Evolutionary conservation across 2,888 invertebrate genomes (phyloP).

Genomic region (Synanthedon formicaeformis): DNA sequence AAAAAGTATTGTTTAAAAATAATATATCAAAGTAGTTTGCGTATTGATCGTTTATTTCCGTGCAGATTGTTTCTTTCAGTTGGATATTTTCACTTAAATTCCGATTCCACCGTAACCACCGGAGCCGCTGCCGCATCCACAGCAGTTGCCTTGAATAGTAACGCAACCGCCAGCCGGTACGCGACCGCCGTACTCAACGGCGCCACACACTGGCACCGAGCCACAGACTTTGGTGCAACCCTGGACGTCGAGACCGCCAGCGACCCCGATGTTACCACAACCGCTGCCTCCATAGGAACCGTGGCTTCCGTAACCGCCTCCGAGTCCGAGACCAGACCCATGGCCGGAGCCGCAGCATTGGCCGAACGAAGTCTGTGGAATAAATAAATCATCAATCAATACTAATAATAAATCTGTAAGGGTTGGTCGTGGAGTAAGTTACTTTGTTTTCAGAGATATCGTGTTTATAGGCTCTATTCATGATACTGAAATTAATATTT

Average conservation of each 20-base stretch:
- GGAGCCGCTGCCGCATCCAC: slow-evolving; percentile 1
- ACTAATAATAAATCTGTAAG: no score
- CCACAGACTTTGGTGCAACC: slow-evolving; percentile 22
- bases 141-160: slow-evolving; percentile 5
- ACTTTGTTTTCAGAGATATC: no score
- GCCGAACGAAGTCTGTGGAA: neutral
- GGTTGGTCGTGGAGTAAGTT: no score
- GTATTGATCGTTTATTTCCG: neutral
- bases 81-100: neutral
- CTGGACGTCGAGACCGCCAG: slow-evolving; percentile 18
- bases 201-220: slow-evolving; percentile 25
- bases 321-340: neutral
- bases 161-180: slow-evolving; percentile 20
- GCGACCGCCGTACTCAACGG: slow-evolving; percentile 21
- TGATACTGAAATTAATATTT: no score
- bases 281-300: slow-evolving; percentile 20
- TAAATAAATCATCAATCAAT: no score
- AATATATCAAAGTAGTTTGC: neutral
- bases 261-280: slow-evolving; percentile 15
- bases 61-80: neutral
- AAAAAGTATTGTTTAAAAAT: no score
- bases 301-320: neutral
- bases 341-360: neutral
- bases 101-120: neutral
- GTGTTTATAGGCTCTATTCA: no score